phyloP scores from a whole-genome alignment of 2,888 invertebrate species.

The Cerceris ruficornis region DNA sequence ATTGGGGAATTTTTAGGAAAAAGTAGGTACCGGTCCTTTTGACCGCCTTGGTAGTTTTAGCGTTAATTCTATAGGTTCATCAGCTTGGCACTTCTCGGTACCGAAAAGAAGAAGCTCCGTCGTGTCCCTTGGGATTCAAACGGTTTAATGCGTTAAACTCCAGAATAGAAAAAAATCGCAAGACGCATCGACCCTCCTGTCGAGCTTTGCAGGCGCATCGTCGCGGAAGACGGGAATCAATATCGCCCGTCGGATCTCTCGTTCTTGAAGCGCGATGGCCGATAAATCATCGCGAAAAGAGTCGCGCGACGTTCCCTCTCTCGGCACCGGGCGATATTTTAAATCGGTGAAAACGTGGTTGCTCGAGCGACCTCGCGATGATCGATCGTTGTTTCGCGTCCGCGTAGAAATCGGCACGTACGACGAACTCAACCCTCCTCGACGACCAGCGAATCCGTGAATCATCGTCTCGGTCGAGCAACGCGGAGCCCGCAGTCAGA shows the following conservation, averaged over 20 bases:
- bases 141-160: too few species aligned
- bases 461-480: slow-evolving; percentile 40
- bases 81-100: too few species aligned
- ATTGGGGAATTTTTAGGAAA: too few species aligned
- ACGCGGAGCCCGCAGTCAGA: slow-evolving; percentile 40
- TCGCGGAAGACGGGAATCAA: background rate
- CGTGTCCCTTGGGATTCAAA: too few species aligned
- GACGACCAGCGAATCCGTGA: slow-evolving; percentile 34
- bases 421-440: slow-evolving; percentile 1
- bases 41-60: too few species aligned
- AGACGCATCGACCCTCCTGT: too few species aligned
- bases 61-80: too few species aligned
- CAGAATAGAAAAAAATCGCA: too few species aligned
- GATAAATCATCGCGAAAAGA: slow-evolving; percentile 1
- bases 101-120: too few species aligned
- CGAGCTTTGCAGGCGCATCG: too few species aligned
- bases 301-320: background rate
- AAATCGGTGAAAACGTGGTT: background rate
- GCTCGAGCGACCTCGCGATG: too few species aligned
- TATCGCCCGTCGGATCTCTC: background rate
- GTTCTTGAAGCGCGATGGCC: background rate
- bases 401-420: slow-evolving; percentile 2
- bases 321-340: background rate
- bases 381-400: background rate
- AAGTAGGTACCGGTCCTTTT: too few species aligned